phyloP scores from a whole-genome alignment of 2,888 invertebrate species.

The Campoletis raptor region DNA sequence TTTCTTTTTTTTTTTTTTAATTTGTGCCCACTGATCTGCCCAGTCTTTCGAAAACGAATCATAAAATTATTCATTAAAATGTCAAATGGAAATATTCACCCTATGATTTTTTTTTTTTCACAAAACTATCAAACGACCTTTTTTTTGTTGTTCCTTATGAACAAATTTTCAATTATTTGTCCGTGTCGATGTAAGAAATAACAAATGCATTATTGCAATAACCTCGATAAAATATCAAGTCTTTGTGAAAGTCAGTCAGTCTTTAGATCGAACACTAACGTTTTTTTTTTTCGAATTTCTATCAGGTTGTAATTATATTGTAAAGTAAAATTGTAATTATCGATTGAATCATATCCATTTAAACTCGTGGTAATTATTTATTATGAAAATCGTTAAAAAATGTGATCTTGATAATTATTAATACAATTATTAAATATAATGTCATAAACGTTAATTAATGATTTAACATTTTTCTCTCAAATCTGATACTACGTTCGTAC shows the following conservation, averaged over 20 bases:
- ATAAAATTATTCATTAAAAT: background rate
- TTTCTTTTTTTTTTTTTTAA: slow-evolving; percentile 21
- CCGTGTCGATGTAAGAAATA: background rate
- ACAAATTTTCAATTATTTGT: background rate
- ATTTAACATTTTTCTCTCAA: background rate
- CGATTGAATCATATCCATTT: background rate
- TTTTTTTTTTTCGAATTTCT: background rate
- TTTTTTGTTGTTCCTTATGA: background rate
- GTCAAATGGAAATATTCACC: background rate
- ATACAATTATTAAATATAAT: background rate
- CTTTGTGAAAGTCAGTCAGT: slow-evolving; percentile 21
- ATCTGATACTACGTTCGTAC: background rate
- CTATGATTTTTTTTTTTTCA: background rate
- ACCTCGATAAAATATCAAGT: background rate
- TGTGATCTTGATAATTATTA: background rate
- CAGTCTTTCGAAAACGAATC: slow-evolving; percentile 34
- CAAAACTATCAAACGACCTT: background rate
- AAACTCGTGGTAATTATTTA: background rate
- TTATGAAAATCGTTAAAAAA: background rate
- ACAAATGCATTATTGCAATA: slow-evolving; percentile 3
- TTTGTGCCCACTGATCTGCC: slow-evolving; percentile 27
- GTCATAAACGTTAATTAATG: background rate
- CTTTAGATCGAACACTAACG: background rate
- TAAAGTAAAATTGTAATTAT: background rate
- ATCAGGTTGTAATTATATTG: background rate